Percentiles rank a stretch among this genome's conserved stretches.
Evolutionary conservation across 2,888 invertebrate genomes (phyloP).

Genomic region (Caenorhabditis imperialis): DNA sequence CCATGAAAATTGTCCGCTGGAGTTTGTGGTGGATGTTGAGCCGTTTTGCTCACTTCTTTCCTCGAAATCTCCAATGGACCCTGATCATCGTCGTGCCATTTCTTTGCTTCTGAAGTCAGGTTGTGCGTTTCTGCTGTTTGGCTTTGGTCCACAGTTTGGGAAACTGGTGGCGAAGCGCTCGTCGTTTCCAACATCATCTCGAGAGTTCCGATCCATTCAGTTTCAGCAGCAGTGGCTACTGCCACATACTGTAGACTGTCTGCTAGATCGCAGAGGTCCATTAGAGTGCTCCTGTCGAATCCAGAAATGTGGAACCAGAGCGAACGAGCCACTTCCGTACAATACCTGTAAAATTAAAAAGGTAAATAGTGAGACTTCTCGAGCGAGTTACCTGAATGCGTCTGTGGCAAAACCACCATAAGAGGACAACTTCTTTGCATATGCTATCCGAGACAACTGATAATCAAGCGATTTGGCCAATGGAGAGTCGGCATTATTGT

Average conservation of each 20-base stretch:
- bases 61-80: slow-evolving; percentile 58
- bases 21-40: slow-evolving; percentile 2
- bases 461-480: slow-evolving; percentile 64
- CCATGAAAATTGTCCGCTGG: not conserved
- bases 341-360: slow-evolving; percentile 47
- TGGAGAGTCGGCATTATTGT: slow-evolving; percentile 41
- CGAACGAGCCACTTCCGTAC: slow-evolving; percentile 58
- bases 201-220: slow-evolving; percentile 61
- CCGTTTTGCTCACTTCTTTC: too few species aligned
- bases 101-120: slow-evolving; percentile 55
- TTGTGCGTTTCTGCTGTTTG: slow-evolving; percentile 7
- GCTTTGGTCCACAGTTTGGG: not conserved
- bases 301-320: slow-evolving; percentile 52
- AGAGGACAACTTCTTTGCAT: slow-evolving; percentile 68
- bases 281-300: slow-evolving; percentile 48
- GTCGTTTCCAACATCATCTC: slow-evolving; percentile 36
- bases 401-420: slow-evolving; percentile 72
- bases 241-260: slow-evolving; percentile 58
- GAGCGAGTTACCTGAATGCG: slow-evolving; percentile 51
- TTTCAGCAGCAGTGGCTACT: slow-evolving; percentile 48
- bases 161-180: not conserved
- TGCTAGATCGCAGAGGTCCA: slow-evolving; percentile 67
- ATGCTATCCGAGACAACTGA: slow-evolving; percentile 67
- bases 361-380: too few species aligned
- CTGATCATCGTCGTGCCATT: slow-evolving; percentile 64